phyloP scores from a whole-genome alignment of 1,140 invertebrate genomes.

The Melipona quadrifasciata region DNA sequence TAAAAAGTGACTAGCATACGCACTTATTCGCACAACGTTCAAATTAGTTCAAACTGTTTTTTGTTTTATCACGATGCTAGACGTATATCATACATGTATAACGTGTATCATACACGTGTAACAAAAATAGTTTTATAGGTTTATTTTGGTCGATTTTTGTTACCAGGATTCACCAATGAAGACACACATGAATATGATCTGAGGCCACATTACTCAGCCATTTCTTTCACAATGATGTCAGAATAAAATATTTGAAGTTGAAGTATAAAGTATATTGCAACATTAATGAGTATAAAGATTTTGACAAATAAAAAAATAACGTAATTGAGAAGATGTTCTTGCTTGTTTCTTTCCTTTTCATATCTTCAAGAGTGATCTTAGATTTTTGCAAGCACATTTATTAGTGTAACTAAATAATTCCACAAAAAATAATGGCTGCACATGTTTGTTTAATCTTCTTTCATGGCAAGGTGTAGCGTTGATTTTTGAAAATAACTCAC shows the following conservation, averaged over 20 bases:
- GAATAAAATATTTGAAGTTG: neutral
- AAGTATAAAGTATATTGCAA: slow-evolving; percentile 10
- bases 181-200: slow-evolving; percentile 57
- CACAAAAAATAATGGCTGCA: neutral
- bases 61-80: slow-evolving; percentile 55
- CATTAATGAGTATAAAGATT: neutral
- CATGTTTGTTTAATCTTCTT: neutral
- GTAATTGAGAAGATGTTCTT: slow-evolving; percentile 21
- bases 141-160: slow-evolving; percentile 49
- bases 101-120: slow-evolving; percentile 58
- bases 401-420: neutral
- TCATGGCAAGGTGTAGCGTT: neutral
- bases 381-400: neutral
- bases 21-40: slow-evolving; percentile 48
- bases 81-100: slow-evolving; percentile 59
- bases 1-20: slow-evolving; percentile 64
- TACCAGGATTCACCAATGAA: slow-evolving; percentile 59
- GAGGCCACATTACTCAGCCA: slow-evolving; percentile 20
- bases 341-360: slow-evolving; percentile 1
- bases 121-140: slow-evolving; percentile 63
- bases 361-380: neutral
- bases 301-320: slow-evolving; percentile 23
- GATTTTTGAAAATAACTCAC: neutral
- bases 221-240: neutral
- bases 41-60: slow-evolving; percentile 39